Evolutionary conservation across 1,140 invertebrate species (phyloP), one percentile per base, ranked within the genome.

Genomic region (Drosophila teissieri): DNA sequence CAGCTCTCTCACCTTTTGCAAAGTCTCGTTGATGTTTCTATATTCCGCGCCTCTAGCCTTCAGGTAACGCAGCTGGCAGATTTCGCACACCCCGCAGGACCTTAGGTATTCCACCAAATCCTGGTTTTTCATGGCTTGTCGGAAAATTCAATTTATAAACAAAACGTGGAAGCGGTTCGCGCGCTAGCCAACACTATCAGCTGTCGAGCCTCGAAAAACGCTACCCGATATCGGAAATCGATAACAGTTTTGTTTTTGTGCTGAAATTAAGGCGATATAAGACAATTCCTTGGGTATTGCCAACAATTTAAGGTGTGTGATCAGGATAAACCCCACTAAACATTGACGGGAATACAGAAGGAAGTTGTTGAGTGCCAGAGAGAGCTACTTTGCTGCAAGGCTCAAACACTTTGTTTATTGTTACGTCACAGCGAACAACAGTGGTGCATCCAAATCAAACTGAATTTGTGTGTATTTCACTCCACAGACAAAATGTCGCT

Each of bases 1-100:
- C 4, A 48, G 7, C 3, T 14, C 12, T 12, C 74, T 63, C 88
- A 94, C 93, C 70, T 78, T 67, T 56, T 83, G 56, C 31, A 93
- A 74, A 31, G 86, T 92, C 80, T 91, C 60, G 11, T 92, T 78
- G 34, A 93, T 85, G 70, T 94, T 76, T 37, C 80, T 60, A 61
- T 93, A 94, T 52, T 91, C 92, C 46, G 93, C 89, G n/a, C 90
- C 77, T 8, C 88, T 85, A 12, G 90, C 92, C 46, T 92, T 93
- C n/a, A 93, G 76, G 74, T 94, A 94, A 19, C 94, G 92, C 72
- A 95, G 90, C 54, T 93, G 93, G 73, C 94, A 95, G 62, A 93
- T 82, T 14, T 92, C 90, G 68, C 94, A 95, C 48, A 94, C 94
- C 1, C 92, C 92, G 48, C 91, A 88, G 45, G 92, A 74, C 34